Evolutionary conservation across 2,113 vertebrate species (phyloP), one percentile per base, ranked within the genome.

Genomic region (Sclerurus mexicanus): DNA sequence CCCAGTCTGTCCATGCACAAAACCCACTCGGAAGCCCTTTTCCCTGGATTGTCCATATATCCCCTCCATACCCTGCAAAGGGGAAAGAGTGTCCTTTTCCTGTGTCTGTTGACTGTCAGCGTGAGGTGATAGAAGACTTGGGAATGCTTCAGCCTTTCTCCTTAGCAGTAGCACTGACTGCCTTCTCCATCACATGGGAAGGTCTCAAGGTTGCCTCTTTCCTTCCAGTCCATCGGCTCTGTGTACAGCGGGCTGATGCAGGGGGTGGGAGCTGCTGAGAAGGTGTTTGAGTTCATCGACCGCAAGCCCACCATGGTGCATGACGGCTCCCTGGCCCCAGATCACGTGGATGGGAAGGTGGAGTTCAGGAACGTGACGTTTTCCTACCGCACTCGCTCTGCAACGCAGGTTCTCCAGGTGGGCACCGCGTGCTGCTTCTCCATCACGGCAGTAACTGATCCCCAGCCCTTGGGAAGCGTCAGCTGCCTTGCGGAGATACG

Each of bases 191-290:
- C 7, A 0, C 40, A 2, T 7, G 50, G 15, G 53, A 50, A 46
- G 14, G 8, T 67, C 71, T 93, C 76, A 91, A 44, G 0, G 0
- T 24, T 44, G 31, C n/a, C 27, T 27, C 8, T 87, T 68, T 52
- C 84, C 64, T 91, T 76, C 10, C 97, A 99, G 99, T 99, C 97
- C 5, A 98, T 99, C 4, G 98, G 99, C 46, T 99, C 99, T 0
- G 99, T 99, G 64, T 99, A 99, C 97, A 99, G 99, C 0, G 99
- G 99, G 72, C 98, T 99, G 83, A 99, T 99, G 99, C 99, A 99
- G 94, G 99, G 99, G 0, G 99, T 99, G 5, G 99, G 99, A 19
- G 99, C 99, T 2, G 99, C 99, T 0, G 99, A 99, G 98, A 99
- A 99, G 95, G 99, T 99, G 37, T 99, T 99, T 0, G 99, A 99